Evolutionary conservation across 2,797 vertebrate species (phyloP).

Genomic region (Sparus aurata): DNA sequence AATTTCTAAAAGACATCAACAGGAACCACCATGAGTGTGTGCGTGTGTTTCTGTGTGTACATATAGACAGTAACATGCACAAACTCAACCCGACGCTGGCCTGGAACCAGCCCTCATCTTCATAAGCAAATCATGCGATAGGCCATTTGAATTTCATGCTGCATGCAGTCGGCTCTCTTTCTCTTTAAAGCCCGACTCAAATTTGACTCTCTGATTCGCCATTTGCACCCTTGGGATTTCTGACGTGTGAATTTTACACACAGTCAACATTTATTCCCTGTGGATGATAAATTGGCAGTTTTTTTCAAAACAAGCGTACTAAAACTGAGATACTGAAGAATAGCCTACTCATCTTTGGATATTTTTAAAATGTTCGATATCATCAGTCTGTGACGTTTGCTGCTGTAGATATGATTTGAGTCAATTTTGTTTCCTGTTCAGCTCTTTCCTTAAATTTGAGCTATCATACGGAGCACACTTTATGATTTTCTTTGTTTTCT

Average conservation of each 20-base stretch:
- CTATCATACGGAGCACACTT: neutral
- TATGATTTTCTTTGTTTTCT: no score
- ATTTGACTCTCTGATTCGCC: no score
- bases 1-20: neutral
- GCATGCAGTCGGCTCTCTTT: neutral
- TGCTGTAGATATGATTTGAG: neutral
- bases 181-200: neutral
- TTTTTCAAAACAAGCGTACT: neutral
- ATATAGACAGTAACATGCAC: neutral
- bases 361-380: neutral
- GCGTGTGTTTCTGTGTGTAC: neutral
- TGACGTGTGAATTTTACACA: neutral
- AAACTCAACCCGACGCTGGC: neutral
- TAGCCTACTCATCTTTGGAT: neutral
- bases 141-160: slow-evolving; percentile 6
- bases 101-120: slow-evolving; percentile 37
- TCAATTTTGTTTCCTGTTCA: neutral
- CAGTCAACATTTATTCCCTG: neutral
- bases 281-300: neutral
- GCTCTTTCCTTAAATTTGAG: neutral
- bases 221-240: neutral
- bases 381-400: neutral
- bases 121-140: slow-evolving; percentile 18
- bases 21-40: neutral
- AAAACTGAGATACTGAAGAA: neutral